These are phyloP conservation scores for Glyptemys insculpta DNA, from an alignment of 2,797 vertebrate genomes.

Conservation along the genomic window DNA sequence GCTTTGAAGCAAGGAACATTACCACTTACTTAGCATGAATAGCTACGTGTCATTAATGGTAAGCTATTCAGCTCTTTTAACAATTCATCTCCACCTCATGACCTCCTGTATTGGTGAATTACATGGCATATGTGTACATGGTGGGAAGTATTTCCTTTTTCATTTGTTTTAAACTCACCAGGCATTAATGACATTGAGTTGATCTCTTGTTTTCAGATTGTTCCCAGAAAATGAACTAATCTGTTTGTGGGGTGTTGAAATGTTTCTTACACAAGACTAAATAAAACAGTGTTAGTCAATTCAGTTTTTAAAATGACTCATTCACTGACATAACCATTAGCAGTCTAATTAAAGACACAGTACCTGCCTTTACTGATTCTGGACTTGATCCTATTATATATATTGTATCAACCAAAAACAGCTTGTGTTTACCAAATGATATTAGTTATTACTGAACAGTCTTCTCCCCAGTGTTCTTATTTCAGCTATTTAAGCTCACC, in stretches of 20 bases:
- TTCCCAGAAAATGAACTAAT: constrained; percentile 13
- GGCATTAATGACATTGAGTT: constrained; percentile 13
- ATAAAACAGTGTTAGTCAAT: constrained; percentile 27
- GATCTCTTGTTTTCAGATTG: not conserved
- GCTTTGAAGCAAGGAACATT: not conserved
- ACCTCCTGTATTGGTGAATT: not conserved
- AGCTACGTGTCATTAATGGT: not conserved
- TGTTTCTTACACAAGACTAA: constrained; percentile 11
- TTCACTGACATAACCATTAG: constrained; percentile 28
- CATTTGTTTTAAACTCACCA: constrained; percentile 12
- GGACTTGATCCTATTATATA: not conserved
- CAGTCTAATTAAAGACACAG: constrained; percentile 22
- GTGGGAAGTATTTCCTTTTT: constrained; percentile 40
- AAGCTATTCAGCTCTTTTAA: not conserved
- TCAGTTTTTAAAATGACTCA: not conserved
- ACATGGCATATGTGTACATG: not conserved
- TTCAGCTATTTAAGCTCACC: not conserved
- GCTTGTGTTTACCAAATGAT: not conserved
- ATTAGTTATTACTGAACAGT: not conserved
- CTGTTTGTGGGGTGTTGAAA: not conserved
- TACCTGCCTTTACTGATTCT: not conserved
- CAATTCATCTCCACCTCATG: not conserved
- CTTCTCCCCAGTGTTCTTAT: not conserved
- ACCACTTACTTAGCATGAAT: not conserved
- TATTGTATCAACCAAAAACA: not conserved